Evolutionary conservation across 2,113 vertebrate genomes (phyloP).

Genomic region (Climacteris rufus): DNA sequence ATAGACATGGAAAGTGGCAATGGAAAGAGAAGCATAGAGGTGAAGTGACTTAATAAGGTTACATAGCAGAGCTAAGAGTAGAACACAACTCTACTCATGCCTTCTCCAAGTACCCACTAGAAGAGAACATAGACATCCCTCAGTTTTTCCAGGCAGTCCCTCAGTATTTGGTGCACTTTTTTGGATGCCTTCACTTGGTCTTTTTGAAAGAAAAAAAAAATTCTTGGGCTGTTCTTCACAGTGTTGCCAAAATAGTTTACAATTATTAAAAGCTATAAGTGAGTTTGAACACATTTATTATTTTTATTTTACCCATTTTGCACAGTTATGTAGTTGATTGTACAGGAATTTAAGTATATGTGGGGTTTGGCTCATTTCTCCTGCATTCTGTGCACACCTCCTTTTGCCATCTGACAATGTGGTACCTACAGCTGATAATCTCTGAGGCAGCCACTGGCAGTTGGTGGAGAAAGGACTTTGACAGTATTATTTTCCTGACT

Average conservation of each 20-base stretch:
- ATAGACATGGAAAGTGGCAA: background rate
- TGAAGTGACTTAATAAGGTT: background rate
- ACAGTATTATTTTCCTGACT: background rate
- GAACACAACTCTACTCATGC: background rate
- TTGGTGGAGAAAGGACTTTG: background rate
- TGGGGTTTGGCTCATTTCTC: background rate
- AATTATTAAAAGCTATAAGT: background rate
- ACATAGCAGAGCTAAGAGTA: background rate
- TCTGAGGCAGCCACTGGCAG: background rate
- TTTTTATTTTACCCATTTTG: background rate
- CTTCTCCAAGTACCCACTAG: background rate
- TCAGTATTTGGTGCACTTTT: background rate
- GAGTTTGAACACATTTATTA: background rate
- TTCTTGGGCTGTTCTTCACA: background rate
- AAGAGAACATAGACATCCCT: background rate
- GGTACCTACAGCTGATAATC: background rate
- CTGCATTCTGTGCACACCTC: background rate
- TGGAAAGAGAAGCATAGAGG: background rate
- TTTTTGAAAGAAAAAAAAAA: background rate
- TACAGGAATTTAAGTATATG: background rate
- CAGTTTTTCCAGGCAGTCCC: background rate
- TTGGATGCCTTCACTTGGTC: background rate
- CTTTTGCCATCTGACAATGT: background rate
- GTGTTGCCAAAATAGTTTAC: background rate
- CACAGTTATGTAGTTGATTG: background rate